phyloP scores from a whole-genome alignment of 2,113 vertebrate genomes.

The Neolamprologus fasciatus region DNA sequence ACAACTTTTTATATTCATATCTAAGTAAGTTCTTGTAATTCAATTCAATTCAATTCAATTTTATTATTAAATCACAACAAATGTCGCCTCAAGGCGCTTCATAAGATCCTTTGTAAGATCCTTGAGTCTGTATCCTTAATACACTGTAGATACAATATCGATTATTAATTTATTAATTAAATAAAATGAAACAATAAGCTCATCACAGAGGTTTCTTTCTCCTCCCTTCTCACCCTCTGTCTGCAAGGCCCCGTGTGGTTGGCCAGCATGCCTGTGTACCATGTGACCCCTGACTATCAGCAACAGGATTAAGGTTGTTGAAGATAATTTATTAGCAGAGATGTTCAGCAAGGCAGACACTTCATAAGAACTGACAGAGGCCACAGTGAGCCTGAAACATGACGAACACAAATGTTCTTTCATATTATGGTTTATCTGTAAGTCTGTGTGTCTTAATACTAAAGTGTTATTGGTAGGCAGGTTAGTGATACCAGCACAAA shows the following conservation, averaged over 20 bases:
- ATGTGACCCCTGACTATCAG: slow-evolving; percentile 3
- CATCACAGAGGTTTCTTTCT: background rate
- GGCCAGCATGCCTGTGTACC: background rate
- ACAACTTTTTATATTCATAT: background rate
- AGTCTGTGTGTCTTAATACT: background rate
- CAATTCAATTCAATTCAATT: too few species aligned
- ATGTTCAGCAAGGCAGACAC: background rate
- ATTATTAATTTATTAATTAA: background rate
- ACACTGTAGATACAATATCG: background rate
- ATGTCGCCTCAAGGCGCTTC: too few species aligned
- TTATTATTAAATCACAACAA: too few species aligned
- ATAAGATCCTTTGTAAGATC: background rate
- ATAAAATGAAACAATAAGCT: background rate
- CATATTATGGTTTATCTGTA: background rate
- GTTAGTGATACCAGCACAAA: background rate
- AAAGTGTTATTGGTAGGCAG: background rate
- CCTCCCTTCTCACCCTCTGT: background rate
- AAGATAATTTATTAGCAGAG: slow-evolving; percentile 2
- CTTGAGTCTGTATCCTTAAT: background rate
- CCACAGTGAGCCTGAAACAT: background rate
- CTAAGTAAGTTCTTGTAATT: background rate
- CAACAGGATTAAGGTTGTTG: background rate
- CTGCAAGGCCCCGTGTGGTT: background rate
- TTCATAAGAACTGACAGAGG: background rate
- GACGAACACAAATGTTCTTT: background rate